These are phyloP conservation scores for Drosophila bunnanda DNA, from an alignment of 2,888 invertebrate species.

Conservation along the genomic window DNA sequence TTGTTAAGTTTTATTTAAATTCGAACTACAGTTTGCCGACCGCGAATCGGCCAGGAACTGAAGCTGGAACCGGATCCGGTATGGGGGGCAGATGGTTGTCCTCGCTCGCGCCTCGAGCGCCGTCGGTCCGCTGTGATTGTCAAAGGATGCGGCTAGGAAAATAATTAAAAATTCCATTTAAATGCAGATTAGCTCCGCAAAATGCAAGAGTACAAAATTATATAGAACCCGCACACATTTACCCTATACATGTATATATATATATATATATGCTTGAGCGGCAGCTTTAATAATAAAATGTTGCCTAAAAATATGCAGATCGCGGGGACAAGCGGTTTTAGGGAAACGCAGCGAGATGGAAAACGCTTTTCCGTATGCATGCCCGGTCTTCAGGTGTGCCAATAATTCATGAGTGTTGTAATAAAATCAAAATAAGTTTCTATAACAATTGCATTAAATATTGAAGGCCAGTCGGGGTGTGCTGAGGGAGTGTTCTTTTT, in stretches of 20 bases:
- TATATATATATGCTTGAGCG: slow-evolving; percentile 30
- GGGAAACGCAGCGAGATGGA: slow-evolving; percentile 57
- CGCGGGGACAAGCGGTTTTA: slow-evolving; percentile 50
- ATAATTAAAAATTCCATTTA: slow-evolving; percentile 81
- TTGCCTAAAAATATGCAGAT: slow-evolving; percentile 77
- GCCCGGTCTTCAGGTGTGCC: slow-evolving; percentile 21
- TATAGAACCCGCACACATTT: slow-evolving; percentile 42
- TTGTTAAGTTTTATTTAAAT: slow-evolving; percentile 76
- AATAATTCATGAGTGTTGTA: slow-evolving; percentile 50
- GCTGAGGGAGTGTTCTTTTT: slow-evolving; percentile 6
- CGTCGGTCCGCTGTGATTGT: slow-evolving; percentile 68
- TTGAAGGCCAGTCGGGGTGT: slow-evolving; percentile 39
- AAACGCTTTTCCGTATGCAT: slow-evolving; percentile 44
- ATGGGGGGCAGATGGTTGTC: slow-evolving; percentile 24
- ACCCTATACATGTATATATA: no score
- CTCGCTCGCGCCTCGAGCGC: slow-evolving; percentile 44
- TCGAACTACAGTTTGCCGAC: slow-evolving; percentile 75
- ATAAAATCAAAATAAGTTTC: slow-evolving; percentile 72
- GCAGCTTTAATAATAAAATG: slow-evolving; percentile 64
- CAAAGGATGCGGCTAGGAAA: slow-evolving; percentile 74
- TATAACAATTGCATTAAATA: slow-evolving; percentile 62
- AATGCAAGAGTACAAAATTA: slow-evolving; percentile 68
- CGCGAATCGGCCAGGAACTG: slow-evolving; percentile 19
- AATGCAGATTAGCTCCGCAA: slow-evolving; percentile 75
- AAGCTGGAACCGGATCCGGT: slow-evolving; percentile 8